Conservation (phyloP, 2,888 invertebrate species). For the Zygogramma bicolorata region DNA sequence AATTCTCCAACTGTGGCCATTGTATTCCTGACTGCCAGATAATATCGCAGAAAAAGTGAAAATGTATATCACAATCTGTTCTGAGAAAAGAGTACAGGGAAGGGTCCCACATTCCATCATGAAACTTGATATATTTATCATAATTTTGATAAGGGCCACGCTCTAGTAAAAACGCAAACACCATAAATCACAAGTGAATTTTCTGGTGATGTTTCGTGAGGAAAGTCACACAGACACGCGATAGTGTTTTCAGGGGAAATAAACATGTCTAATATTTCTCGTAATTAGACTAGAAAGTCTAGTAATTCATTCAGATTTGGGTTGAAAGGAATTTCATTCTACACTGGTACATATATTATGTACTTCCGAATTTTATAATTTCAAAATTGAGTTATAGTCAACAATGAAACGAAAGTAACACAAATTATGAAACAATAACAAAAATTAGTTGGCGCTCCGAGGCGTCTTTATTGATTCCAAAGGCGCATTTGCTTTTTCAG, state of each 20-base stretch:
- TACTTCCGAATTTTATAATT: no score
- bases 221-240: constrained; percentile 3
- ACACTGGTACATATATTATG: no score
- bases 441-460: no score
- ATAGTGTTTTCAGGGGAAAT: neutral
- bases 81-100: neutral
- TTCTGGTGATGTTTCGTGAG: neutral
- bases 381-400: no score
- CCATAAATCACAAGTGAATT: constrained; percentile 40
- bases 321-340: no score
- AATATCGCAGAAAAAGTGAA: neutral
- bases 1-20: neutral
- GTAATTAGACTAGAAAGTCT: neutral
- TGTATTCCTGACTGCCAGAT: neutral
- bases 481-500: no score
- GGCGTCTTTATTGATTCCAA: no score
- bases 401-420: no score
- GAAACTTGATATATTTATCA: constrained; percentile 42
- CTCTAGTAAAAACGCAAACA: constrained; percentile 43
- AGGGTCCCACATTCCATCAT: constrained; percentile 17
- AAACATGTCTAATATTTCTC: neutral
- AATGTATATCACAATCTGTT: neutral
- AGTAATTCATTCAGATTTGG: neutral
- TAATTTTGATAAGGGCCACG: constrained; percentile 47
- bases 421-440: no score